phyloP scores from a whole-genome alignment of 1,140 invertebrate species.

The Uloborus diversus region DNA sequence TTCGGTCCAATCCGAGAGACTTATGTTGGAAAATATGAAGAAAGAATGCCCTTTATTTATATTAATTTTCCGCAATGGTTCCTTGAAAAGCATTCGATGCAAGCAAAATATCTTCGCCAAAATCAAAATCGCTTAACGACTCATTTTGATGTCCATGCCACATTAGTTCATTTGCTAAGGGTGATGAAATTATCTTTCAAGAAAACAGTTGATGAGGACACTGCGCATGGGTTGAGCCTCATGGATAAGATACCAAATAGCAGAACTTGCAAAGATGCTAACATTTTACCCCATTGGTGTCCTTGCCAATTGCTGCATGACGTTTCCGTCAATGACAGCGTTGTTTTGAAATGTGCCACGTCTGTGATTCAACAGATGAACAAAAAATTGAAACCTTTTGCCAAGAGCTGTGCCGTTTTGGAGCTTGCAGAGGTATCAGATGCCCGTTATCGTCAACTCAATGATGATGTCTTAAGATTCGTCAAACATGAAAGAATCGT shows the following conservation, averaged over 20 bases:
- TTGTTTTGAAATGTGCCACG: background rate
- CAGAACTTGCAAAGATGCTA: constrained; percentile 64
- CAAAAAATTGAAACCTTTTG: background rate
- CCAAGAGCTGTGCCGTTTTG: constrained; percentile 71
- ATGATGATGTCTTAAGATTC: constrained; percentile 68
- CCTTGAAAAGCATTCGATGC: constrained; percentile 71
- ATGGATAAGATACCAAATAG: constrained; percentile 74
- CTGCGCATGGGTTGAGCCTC: constrained; percentile 74
- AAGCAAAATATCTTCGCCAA: constrained; percentile 73
- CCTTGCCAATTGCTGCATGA: constrained; percentile 62
- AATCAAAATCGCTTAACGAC: constrained; percentile 71
- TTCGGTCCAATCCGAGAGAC: constrained; percentile 85
- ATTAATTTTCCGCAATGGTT: constrained; percentile 80
- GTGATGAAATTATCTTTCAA: constrained; percentile 62
- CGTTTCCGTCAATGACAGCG: background rate
- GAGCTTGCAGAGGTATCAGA: constrained; percentile 72
- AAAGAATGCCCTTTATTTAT: constrained; percentile 79
- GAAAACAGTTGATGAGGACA: constrained; percentile 27
- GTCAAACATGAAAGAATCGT: constrained; percentile 70
- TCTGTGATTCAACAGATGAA: constrained; percentile 58
- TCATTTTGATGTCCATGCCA: constrained; percentile 68
- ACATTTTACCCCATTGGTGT: constrained; percentile 66
- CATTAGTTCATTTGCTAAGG: constrained; percentile 62
- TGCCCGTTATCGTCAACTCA: constrained; percentile 74
- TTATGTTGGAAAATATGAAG: constrained; percentile 73